These are phyloP conservation scores for Alces alces DNA, from an alignment of 2,113 vertebrate species.

Conservation along the genomic window DNA sequence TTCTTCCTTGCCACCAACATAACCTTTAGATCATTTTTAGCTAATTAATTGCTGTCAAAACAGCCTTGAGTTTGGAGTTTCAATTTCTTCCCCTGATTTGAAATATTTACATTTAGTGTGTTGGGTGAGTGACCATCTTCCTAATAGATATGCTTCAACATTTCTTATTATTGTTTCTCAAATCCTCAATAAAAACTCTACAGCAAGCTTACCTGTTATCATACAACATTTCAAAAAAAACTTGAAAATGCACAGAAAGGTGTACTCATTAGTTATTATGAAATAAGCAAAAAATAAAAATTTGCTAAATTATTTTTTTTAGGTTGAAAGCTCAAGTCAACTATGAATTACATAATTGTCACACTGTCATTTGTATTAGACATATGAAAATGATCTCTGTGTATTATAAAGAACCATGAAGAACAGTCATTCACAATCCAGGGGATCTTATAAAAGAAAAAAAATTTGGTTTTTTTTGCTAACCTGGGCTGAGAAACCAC, in stretches of 20 bases:
- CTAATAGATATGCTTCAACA: not conserved
- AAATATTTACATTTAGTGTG: not conserved
- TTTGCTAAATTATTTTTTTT: not conserved
- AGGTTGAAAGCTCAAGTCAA: not conserved
- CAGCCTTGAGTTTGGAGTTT: not conserved
- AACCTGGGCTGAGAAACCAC: constrained; percentile 88
- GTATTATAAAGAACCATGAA: not conserved
- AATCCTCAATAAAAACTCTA: constrained; percentile 27
- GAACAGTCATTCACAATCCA: not conserved
- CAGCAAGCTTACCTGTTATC: not conserved
- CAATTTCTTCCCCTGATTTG: not conserved
- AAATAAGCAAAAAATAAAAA: constrained; percentile 1
- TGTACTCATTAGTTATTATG: not conserved
- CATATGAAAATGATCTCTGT: not conserved
- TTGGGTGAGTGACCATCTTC: not conserved
- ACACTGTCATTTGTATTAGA: not conserved
- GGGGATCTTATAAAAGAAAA: not conserved
- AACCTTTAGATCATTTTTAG: not conserved
- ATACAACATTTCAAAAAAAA: constrained; percentile 9
- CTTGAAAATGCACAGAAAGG: not conserved
- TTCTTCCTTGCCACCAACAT: not conserved
- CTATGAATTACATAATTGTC: not conserved
- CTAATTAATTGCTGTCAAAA: not conserved
- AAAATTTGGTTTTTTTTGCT: constrained; percentile 23
- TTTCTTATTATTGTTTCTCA: not conserved